Percentiles rank a stretch among this genome's conserved stretches.
Conservation (phyloP, 2,888 invertebrate species). For the Athrips mouffetella region DNA sequence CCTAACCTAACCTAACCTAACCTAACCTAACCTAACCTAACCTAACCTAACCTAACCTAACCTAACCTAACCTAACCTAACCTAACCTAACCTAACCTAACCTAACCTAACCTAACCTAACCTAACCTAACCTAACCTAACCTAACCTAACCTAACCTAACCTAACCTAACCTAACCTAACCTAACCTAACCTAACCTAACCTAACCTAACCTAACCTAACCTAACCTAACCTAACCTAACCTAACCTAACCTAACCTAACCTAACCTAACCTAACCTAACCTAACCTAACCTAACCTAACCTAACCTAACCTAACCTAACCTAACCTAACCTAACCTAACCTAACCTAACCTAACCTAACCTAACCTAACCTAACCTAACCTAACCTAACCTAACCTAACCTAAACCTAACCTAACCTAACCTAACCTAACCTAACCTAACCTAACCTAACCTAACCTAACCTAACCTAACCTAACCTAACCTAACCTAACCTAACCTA, state of each 20-base stretch:
- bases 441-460: not conserved
- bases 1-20: constrained; percentile 15
- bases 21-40: constrained; percentile 14
- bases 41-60: constrained; percentile 12
- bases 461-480: not conserved
- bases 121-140: constrained; percentile 12
- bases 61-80: constrained; percentile 14
- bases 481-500: not conserved
- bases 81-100: constrained; percentile 13
- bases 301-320: not conserved
- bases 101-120: constrained; percentile 12
- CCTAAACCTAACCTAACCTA: not conserved
- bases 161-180: constrained; percentile 12
- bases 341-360: constrained; percentile 10
- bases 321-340: constrained; percentile 1
- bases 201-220: constrained; percentile 10
- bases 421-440: not conserved
- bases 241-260: constrained; percentile 10
- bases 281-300: constrained; percentile 9
- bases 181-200: constrained; percentile 14
- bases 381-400: constrained; percentile 5
- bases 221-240: constrained; percentile 10
- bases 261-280: constrained; percentile 10
- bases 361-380: constrained; percentile 7
- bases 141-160: constrained; percentile 13